Conservation (phyloP, 2,113 vertebrate genomes). For the Chaenocephalus aceratus region DNA sequence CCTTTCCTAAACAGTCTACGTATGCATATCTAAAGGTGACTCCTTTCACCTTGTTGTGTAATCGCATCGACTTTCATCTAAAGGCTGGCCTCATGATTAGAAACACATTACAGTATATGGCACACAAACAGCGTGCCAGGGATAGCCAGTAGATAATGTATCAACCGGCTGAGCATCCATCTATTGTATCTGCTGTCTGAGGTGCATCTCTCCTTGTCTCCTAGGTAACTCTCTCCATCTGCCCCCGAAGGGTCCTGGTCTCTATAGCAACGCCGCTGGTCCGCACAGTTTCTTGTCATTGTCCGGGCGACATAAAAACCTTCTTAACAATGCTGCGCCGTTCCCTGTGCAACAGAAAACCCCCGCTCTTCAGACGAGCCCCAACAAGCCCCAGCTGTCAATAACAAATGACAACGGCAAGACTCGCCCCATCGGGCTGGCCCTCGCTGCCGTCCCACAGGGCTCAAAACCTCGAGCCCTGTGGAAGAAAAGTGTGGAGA, state of each 20-base stretch:
- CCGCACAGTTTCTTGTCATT: conserved; percentile 88
- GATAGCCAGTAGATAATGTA: conserved; percentile 35
- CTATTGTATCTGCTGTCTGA: conserved; percentile 67
- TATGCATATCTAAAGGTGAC: conserved; percentile 46
- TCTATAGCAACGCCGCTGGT: conserved; percentile 92
- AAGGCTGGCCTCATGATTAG: conserved; percentile 28
- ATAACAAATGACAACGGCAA: conserved; percentile 89
- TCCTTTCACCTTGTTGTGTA: conserved; percentile 44
- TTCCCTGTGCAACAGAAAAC: conserved; percentile 86
- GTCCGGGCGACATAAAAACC: conserved; percentile 90
- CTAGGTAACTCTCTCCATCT: conserved; percentile 83
- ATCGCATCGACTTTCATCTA: conserved; percentile 32
- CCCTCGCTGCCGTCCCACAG: conserved; percentile 45
- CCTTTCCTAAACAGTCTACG: not conserved
- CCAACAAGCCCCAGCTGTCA: conserved; percentile 91
- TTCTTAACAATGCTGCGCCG: conserved; percentile 92
- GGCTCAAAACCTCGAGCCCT: conserved; percentile 90
- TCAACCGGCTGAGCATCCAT: conserved; percentile 52
- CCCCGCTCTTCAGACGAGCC: conserved; percentile 84
- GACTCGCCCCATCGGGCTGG: conserved; percentile 66
- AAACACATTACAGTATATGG: conserved; percentile 37
- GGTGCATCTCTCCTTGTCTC: conserved; percentile 73
- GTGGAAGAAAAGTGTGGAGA: conserved; percentile 97
- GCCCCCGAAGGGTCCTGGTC: conserved; percentile 81
- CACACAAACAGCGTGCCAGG: conserved; percentile 9